Conservation (phyloP, 2,888 invertebrate species). For the Myopa testacea region DNA sequence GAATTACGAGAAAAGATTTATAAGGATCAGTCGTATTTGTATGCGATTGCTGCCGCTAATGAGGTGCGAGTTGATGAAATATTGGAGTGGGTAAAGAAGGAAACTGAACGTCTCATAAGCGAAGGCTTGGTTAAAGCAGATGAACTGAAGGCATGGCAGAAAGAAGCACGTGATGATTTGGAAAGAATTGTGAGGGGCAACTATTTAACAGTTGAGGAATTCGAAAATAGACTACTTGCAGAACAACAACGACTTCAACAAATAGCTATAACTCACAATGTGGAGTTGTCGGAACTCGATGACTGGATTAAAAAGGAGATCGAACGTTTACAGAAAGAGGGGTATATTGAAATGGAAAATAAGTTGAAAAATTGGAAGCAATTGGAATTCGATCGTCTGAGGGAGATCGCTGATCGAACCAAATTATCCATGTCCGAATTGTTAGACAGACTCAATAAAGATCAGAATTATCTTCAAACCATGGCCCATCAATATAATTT, state of each 20-base stretch:
- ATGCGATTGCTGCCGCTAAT: conserved; percentile 60
- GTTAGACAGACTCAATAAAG: conserved; percentile 58
- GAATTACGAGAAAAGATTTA: conserved; percentile 62
- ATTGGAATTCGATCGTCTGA: conserved; percentile 60
- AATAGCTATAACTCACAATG: conserved; percentile 61
- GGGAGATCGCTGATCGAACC: conserved; percentile 58
- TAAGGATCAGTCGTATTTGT: conserved; percentile 60
- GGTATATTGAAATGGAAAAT: conserved; percentile 58
- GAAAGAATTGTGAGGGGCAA: conserved; percentile 60
- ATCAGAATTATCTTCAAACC: conserved; percentile 61
- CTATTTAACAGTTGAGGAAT: conserved; percentile 61
- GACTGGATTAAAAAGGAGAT: conserved; percentile 63
- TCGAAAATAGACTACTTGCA: conserved; percentile 58
- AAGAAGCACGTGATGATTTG: conserved; percentile 59
- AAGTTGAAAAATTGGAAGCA: conserved; percentile 65
- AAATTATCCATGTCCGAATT: conserved; percentile 62
- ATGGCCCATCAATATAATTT: conserved; percentile 63
- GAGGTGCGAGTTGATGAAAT: conserved; percentile 62
- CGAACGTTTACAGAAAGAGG: conserved; percentile 60
- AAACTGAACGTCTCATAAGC: conserved; percentile 58
- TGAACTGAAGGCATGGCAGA: conserved; percentile 64
- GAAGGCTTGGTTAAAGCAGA: conserved; percentile 62
- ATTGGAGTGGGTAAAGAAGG: conserved; percentile 64
- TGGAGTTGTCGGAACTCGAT: conserved; percentile 62
- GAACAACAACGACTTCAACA: conserved; percentile 61